phyloP scores from a whole-genome alignment of 2,797 vertebrate genomes.

The Lemur catta region DNA sequence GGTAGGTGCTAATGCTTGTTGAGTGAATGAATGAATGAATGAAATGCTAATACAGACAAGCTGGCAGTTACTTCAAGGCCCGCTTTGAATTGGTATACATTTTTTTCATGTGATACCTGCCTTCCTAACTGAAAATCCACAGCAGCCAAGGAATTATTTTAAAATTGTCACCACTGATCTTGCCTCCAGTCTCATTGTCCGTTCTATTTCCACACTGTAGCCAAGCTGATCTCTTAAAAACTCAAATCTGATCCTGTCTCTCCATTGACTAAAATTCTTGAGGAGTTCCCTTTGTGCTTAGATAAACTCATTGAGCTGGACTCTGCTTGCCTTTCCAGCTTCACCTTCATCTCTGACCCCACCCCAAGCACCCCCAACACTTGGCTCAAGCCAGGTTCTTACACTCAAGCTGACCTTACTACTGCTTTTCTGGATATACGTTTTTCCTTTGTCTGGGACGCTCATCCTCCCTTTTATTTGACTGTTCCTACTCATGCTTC shows the following conservation, averaged over 20 bases:
- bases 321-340: not conserved
- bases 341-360: not conserved
- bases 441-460: not conserved
- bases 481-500: not conserved
- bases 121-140: conserved; percentile 4
- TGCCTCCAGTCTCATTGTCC: not conserved
- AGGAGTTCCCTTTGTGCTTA: not conserved
- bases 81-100: not conserved
- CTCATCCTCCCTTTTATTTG: not conserved
- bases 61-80: not conserved
- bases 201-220: not conserved
- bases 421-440: not conserved
- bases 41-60: not conserved
- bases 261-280: not conserved
- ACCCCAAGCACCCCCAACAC: not conserved
- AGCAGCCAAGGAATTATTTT: not conserved
- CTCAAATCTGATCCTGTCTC: not conserved
- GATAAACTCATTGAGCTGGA: not conserved
- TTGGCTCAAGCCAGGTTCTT: not conserved
- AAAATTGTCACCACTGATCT: not conserved
- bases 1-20: not conserved
- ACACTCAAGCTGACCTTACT: not conserved
- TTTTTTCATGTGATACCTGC: not conserved
- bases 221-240: conserved; percentile 24
- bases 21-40: not conserved